Percentiles rank a stretch among this genome's conserved stretches.
Conservation (phyloP, 2,797 vertebrate species). For the Discoglossus pictus region DNA sequence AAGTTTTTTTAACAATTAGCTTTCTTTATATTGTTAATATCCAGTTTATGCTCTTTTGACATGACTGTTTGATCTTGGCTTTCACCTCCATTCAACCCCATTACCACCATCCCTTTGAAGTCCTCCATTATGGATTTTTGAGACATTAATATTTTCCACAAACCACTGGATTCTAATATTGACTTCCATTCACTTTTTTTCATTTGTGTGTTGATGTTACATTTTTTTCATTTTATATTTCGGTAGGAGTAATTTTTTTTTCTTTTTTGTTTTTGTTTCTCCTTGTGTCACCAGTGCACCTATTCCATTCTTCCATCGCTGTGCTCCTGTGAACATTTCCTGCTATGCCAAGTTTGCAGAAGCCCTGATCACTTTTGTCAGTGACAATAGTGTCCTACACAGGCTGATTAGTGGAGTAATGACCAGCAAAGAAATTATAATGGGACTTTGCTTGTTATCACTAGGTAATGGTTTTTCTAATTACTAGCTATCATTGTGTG, state of each 20-base stretch:
- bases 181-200: slow-evolving; percentile 72
- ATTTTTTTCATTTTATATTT: slow-evolving; percentile 71
- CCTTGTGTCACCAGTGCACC: slow-evolving; percentile 87
- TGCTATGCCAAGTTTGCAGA: slow-evolving; percentile 96
- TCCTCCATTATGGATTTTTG: slow-evolving; percentile 54
- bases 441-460: slow-evolving; percentile 95
- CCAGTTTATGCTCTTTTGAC: no score
- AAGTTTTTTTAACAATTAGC: no score
- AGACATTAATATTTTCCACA: not conserved
- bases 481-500: slow-evolving; percentile 72
- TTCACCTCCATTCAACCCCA: slow-evolving; percentile 51
- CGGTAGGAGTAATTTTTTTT: slow-evolving; percentile 83
- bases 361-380: slow-evolving; percentile 94
- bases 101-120: slow-evolving; percentile 60
- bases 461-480: slow-evolving; percentile 88
- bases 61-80: slow-evolving; percentile 20
- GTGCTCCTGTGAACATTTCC: slow-evolving; percentile 93
- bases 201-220: slow-evolving; percentile 83
- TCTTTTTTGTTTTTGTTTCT: slow-evolving; percentile 82
- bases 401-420: slow-evolving; percentile 93
- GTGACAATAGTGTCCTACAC: slow-evolving; percentile 94
- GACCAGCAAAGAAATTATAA: slow-evolving; percentile 97
- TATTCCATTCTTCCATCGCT: slow-evolving; percentile 96
- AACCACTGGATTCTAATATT: slow-evolving; percentile 55
- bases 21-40: no score